Evolutionary conservation across 2,113 vertebrate genomes (phyloP), one percentile per base, ranked within the genome.

Genomic region (Peromyscus californicus): DNA sequence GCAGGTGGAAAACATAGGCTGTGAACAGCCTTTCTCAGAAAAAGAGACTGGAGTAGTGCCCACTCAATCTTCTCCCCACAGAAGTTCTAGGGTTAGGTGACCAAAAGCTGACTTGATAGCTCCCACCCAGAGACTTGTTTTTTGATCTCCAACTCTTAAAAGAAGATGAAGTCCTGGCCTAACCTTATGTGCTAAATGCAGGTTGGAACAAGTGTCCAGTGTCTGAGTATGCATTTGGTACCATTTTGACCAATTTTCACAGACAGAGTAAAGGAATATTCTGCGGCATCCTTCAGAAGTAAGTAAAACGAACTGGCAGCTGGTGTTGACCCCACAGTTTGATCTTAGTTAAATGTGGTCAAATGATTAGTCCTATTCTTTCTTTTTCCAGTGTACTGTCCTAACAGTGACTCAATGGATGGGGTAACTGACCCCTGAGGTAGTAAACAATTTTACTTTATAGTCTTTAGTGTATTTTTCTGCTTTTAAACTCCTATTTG

Each of bases 391-490:
- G 61, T 42, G 83, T 51, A 21, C 42, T 19, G 24, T 9, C 24
- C 19, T 13, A 36, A 24, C 24, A 0, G 29, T 63, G 51, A 93
- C 33, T 95, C 78, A 63, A 9, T 0, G 22, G 33, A 45, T 4
- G 22, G 93, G 17, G 72, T 7, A 39, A 86, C 0, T 59, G 67
- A 51, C 45, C 51, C 74, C 5, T 7, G 31, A 74, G 26, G 22
- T 16, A 5, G 36, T 69, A 93, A 94, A 67, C 4, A n/a, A 59
- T 83, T 83, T 63, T 65, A 75, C 13, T 94, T 84, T 91, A 83
- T 29, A 80, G 51, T 79, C 24, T 92, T 95, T 92, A 75, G 42
- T 51, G 15, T 61, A 93, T 93, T 91, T 33, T 63, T 65, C 57
- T 11, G 1, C 70, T 97, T 97, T 65, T 80, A 45, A 90, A 45